Base-by-base conservation (phyloP, 2,113 vertebrate species). In the Microcebus griseorufus region DNA sequence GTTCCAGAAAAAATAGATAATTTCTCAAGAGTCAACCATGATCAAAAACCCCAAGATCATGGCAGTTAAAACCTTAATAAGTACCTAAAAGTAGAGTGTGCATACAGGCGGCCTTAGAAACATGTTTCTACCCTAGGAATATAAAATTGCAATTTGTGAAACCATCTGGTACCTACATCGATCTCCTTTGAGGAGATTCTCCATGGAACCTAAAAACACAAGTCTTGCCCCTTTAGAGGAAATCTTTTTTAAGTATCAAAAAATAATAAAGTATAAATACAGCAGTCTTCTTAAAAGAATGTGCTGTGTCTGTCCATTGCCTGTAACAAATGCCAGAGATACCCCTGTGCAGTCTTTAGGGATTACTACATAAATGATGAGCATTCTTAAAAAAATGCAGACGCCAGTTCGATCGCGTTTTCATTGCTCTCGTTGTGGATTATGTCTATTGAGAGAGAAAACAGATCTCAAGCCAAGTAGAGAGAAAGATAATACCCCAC, bases 401-500 rank as follows among this genome's bases (percentile, higher is more conserved):
- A 78, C 67, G 45, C 48, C 79, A 72, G 27, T 78, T 86, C 29
- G 42, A 81, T n/a, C n/a, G 32, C 8, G 3, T 73, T 84, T 76
- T 78, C 67, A 18, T 72, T 34, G 70, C 79, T 70, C 83, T 94
- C 29, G 55, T 86, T 95, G 67, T 42, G 72, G 67, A 45, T 58
- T 51, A 73, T 12, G 42, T 79, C 45, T 94, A 75, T 73, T 72
- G 93, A 72, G 70, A 93, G 79, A 93, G 64, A 92, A 96, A 94
- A 91, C 93, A 75, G 78, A 82, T 4, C 58, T 62, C 55, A 51
- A 51, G 91, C 94, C 96, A 93, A 96, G 67, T 4, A 64, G 58
- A 64, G 81, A 69, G 82, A 95, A 96, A 91, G 91, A 88, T 34
- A 81, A 95, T 78, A 88, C 6, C 78, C 78, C 84, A 78, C 62